Conservation (phyloP, 2,888 invertebrate genomes). For the Heliconius cydno region DNA sequence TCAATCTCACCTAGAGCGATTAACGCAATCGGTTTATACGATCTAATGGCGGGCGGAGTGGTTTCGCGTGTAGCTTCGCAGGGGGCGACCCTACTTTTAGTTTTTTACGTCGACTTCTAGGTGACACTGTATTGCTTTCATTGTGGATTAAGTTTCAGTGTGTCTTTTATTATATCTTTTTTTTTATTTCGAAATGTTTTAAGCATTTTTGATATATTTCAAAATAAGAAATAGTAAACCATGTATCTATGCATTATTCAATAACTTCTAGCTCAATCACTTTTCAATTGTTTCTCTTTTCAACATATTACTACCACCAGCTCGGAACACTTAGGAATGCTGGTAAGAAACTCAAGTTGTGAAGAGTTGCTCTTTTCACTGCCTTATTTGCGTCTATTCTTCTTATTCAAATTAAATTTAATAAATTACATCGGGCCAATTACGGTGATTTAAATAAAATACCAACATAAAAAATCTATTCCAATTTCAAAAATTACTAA, state of each 20-base stretch:
- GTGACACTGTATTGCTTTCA: constrained; percentile 68
- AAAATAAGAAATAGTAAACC: too few species aligned
- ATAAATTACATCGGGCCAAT: background rate
- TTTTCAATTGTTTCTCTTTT: too few species aligned
- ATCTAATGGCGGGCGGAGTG: constrained; percentile 70
- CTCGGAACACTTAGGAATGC: too few species aligned
- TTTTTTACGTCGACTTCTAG: constrained; percentile 66
- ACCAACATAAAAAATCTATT: too few species aligned
- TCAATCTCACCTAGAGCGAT: constrained; percentile 43
- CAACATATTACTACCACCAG: too few species aligned
- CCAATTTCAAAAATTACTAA: too few species aligned
- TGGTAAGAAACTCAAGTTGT: too few species aligned
- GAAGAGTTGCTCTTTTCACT: too few species aligned
- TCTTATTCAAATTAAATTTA: background rate
- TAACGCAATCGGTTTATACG: constrained; percentile 46
- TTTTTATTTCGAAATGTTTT: background rate
- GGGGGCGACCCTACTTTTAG: constrained; percentile 64
- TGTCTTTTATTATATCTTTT: constrained; percentile 23
- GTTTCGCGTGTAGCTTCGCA: constrained; percentile 75
- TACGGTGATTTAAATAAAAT: too few species aligned
- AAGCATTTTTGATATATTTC: background rate
- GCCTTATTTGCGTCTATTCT: too few species aligned
- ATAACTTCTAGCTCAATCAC: too few species aligned
- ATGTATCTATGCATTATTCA: too few species aligned
- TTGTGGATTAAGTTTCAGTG: constrained; percentile 44